These are phyloP conservation scores for Arge pagana DNA, from an alignment of 2,888 invertebrate genomes.

Conservation along the genomic window DNA sequence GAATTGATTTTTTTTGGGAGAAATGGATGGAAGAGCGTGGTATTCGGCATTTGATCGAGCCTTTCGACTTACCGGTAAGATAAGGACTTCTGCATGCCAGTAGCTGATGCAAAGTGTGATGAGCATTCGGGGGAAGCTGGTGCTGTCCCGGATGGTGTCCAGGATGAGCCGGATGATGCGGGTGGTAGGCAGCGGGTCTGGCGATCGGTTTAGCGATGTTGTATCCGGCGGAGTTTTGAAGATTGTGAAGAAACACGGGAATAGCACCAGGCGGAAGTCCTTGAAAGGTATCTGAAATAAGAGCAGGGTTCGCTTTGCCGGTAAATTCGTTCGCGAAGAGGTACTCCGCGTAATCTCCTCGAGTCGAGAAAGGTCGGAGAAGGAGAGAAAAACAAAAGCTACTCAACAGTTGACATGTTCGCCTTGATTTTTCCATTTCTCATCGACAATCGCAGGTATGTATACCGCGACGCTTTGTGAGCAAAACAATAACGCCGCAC, in stretches of 20 bases:
- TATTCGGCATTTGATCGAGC: conserved; percentile 36
- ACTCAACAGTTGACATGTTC: neutral
- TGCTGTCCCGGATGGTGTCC: conserved; percentile 53
- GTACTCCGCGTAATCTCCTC: too few species aligned
- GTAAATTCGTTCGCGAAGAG: too few species aligned
- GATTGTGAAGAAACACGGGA: conserved; percentile 52
- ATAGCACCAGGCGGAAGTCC: conserved; percentile 50
- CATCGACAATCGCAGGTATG: too few species aligned
- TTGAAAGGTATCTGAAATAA: conserved; percentile 52
- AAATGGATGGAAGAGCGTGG: conserved; percentile 28
- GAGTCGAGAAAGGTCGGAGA: too few species aligned
- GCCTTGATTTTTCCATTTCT: conserved; percentile 7
- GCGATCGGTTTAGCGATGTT: conserved; percentile 85
- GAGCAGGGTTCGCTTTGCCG: too few species aligned
- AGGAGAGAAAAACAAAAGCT: too few species aligned
- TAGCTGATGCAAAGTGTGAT: conserved; percentile 68
- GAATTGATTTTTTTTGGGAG: conserved; percentile 23
- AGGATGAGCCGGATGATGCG: conserved; percentile 75
- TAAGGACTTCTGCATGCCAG: conserved; percentile 85
- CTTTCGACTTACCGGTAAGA: conserved; percentile 68
- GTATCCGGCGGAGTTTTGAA: conserved; percentile 61
- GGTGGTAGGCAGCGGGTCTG: conserved; percentile 68
- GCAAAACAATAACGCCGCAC: too few species aligned
- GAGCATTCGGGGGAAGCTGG: conserved; percentile 52
- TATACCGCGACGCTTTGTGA: too few species aligned